Base-by-base conservation (phyloP, 1,140 invertebrate species). In the Atta colombica region DNA sequence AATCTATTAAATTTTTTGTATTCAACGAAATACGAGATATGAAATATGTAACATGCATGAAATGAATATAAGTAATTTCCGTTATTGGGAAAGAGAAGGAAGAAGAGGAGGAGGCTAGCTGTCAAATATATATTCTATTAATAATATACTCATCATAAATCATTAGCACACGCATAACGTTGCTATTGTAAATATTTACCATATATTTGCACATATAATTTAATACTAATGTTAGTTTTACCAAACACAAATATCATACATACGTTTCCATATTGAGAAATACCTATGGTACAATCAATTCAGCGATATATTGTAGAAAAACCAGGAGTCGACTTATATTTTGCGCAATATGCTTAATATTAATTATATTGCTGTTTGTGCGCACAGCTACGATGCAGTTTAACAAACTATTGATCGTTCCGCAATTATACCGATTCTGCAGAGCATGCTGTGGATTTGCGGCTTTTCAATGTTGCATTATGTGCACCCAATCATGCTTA, bases 401-500 rank as follows among this genome's bases (percentile, higher is more conserved):
- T 60, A 82, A 72, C 80, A 75, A 75, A 84, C 69, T 84, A 75
- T 84, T 35, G 69, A 74, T 55, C 28, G 69, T 75, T 74, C 28
- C n/a, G 25, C 80, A 75, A 60, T 74, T 82, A 82, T 61, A 55
- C 53, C 53, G 78, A 72, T 81, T 60, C 69, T 84, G 8, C 31
- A 31, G 5, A 69, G 18, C n/a, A 31, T 7, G 8, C 69, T 51
- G 69, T 75, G 58, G 60, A 84, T 84, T 84, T 84, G 69, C 69
- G 80, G 80, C 80, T 84, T 61, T 75, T 75, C 68, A 82, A 82
- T 82, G 53, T 82, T 74, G 69, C 55, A 75, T 82, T 61, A 82
- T 74, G 53, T 45, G 55, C 21, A 28, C 28, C 65, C 69, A 75
- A 84, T 84, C 69, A 72, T 61, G 55, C 69, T 74, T 35, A 61